These are phyloP conservation scores for Acanthosepion esculentum DNA, from an alignment of 2,888 invertebrate genomes.

Conservation along the genomic window DNA sequence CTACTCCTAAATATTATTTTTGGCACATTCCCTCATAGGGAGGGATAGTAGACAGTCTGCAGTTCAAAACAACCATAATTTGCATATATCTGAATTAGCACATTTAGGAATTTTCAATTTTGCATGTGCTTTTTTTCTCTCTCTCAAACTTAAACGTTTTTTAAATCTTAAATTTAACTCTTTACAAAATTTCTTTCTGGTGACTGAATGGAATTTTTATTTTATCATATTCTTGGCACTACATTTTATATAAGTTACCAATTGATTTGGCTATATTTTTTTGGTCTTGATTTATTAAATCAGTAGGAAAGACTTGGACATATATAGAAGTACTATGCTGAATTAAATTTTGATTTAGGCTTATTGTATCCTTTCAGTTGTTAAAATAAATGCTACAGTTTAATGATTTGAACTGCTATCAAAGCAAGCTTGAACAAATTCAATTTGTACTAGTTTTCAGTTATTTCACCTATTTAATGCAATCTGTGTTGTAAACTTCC, in stretches of 20 bases:
- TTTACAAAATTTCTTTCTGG: too few relatives aligned
- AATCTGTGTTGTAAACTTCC: too few relatives aligned
- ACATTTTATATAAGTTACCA: neutral
- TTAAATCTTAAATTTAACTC: too few relatives aligned
- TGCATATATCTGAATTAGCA: neutral
- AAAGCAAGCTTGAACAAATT: neutral
- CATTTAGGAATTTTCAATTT: neutral
- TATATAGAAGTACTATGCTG: neutral
- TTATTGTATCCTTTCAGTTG: neutral
- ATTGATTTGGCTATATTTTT: neutral
- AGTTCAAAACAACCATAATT: neutral
- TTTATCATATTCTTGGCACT: neutral
- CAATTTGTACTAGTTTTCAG: too few relatives aligned
- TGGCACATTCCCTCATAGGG: neutral
- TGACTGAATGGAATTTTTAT: too few relatives aligned
- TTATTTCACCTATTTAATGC: too few relatives aligned
- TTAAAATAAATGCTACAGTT: neutral
- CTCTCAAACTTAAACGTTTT: too few relatives aligned
- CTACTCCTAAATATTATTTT: neutral
- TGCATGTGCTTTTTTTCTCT: neutral
- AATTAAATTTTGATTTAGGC: neutral
- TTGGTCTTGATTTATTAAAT: neutral
- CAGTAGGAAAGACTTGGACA: neutral
- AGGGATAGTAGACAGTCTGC: neutral
- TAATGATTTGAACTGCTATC: neutral